Conservation (phyloP, 2,113 vertebrate genomes). For the Sturnira hondurensis region DNA sequence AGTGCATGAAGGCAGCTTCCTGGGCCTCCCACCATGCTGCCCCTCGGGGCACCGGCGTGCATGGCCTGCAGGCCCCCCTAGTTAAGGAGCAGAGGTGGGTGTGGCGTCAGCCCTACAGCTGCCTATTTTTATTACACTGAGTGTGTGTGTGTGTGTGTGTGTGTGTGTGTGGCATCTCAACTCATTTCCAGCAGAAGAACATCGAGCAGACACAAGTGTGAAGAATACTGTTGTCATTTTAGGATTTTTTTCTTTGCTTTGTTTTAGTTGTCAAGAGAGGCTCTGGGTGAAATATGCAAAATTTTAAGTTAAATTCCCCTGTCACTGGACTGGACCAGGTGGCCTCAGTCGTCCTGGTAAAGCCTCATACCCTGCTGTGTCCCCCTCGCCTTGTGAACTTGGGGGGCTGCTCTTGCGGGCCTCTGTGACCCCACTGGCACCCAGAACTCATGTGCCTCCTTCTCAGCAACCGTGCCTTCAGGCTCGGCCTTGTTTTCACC, state of each 20-base stretch:
- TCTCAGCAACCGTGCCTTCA: rapidly evolving
- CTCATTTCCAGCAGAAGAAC: not conserved
- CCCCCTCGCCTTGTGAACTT: rapidly evolving
- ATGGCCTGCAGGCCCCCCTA: too few relatives aligned
- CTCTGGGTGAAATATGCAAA: not conserved
- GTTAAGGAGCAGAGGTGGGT: not conserved
- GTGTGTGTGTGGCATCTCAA: not conserved
- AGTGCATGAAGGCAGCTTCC: not conserved
- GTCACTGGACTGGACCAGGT: not conserved
- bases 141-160: not conserved
- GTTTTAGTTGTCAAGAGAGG: not conserved
- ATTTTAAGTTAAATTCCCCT: not conserved
- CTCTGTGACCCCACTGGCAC: rapidly evolving
- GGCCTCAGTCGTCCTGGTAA: rapidly evolving
- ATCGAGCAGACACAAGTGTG: not conserved
- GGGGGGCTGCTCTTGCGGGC: too few relatives aligned
- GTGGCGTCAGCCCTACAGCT: not conserved
- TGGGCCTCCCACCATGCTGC: not conserved
- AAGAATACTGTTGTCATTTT: not conserved
- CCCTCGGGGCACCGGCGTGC: too few relatives aligned
- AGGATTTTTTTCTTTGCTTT: not conserved
- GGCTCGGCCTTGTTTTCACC: not conserved
- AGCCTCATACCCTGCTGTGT: not conserved
- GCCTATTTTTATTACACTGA: not conserved
- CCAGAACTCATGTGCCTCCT: rapidly evolving